Evolutionary conservation across 2,797 vertebrate genomes (phyloP).

Genomic region (Mormyrops attenuatus): DNA sequence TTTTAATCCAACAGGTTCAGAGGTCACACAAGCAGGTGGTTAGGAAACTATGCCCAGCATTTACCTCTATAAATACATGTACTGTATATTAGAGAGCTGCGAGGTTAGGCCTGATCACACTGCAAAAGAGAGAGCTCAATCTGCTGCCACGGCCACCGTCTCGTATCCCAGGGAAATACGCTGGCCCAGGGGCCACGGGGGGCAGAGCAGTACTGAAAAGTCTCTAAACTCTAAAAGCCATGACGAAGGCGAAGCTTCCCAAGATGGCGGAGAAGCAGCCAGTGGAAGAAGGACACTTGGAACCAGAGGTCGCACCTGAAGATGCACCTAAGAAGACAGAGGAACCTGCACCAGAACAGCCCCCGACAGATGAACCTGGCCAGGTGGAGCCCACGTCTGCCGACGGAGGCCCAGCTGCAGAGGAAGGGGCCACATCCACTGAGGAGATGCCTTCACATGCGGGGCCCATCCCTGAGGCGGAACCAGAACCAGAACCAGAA

Average conservation of each 20-base stretch:
- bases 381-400: neutral
- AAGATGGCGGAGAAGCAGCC: conserved; percentile 24
- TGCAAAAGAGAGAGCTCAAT: neutral
- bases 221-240: neutral
- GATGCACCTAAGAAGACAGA: neutral
- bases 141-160: neutral
- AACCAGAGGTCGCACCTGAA: neutral
- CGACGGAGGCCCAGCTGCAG: neutral
- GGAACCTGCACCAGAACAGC: neutral
- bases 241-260: conserved; percentile 25
- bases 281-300: neutral
- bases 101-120: conserved; percentile 22
- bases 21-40: conserved; percentile 46
- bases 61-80: conserved; percentile 62
- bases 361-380: neutral
- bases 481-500: conserved; percentile 17
- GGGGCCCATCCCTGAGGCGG: neutral
- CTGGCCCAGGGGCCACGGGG: neutral
- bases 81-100: conserved; percentile 36
- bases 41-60: conserved; percentile 62
- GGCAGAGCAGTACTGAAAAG: neutral
- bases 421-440: neutral
- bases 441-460: neutral
- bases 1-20: conserved; percentile 2
- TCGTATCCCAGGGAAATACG: neutral